Percentiles rank a stretch among this genome's conserved stretches.
phyloP scores from a whole-genome alignment of 2,888 invertebrate genomes.

The Pseudococcus jackbeardsleyi region DNA sequence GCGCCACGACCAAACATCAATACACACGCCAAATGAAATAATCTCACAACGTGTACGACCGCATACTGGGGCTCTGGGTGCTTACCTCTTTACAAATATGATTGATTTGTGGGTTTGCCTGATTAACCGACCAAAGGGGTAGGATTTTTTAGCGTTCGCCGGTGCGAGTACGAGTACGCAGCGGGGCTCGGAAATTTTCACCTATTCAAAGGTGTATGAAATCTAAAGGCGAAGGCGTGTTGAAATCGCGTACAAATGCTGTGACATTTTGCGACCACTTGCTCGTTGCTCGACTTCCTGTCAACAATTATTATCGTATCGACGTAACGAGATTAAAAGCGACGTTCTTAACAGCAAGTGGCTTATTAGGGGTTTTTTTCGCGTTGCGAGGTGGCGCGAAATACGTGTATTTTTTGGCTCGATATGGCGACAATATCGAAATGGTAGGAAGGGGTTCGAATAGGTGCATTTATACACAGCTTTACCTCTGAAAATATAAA shows the following conservation, averaged over 20 bases:
- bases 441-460: neutral
- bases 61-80: neutral
- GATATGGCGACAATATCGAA: neutral
- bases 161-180: neutral
- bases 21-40: constrained; percentile 42
- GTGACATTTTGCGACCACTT: constrained; percentile 45
- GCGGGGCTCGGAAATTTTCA: constrained; percentile 23
- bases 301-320: constrained; percentile 48
- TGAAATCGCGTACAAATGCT: constrained; percentile 33
- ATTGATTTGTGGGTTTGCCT: constrained; percentile 50
- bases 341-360: constrained; percentile 43
- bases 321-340: constrained; percentile 49
- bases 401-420: neutral
- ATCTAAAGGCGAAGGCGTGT: constrained; percentile 29
- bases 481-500: neutral
- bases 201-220: constrained; percentile 11
- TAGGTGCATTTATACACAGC: neutral
- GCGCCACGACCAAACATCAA: constrained; percentile 7
- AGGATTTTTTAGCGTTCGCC: neutral
- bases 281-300: constrained; percentile 41
- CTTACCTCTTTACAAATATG: constrained; percentile 32
- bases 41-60: constrained; percentile 5
- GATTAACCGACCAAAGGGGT: constrained; percentile 47
- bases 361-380: constrained; percentile 6
- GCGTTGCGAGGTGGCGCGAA: constrained; percentile 11